Base-by-base conservation (phyloP, 2,797 vertebrate species). In the Trachops cirrhosus region DNA sequence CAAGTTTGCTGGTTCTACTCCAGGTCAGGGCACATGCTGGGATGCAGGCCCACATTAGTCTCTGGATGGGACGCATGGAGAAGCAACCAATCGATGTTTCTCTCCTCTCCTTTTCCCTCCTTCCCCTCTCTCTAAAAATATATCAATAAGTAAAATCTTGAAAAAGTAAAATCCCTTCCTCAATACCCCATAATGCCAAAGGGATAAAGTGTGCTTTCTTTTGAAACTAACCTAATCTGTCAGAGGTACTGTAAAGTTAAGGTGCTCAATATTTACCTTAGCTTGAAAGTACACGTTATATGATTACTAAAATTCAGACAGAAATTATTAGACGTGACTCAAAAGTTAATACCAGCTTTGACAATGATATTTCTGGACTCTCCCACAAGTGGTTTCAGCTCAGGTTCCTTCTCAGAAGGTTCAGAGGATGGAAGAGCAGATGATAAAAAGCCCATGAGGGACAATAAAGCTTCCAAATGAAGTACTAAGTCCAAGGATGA, bases 401-500 rank as follows among this genome's bases (percentile, higher is more conserved):
- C 98, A 84, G 91, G 86, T 6, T 98, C 98, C 96, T 96, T 99
- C 50, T 99, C 98, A 39, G 98, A 52, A 24, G 96, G 37, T 7
- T 96, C 98, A 77, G 97, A 93, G 0, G 98, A 98, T 14, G 99
- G 98, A 97, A 99, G 39, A 21, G 98, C 97, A 16, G 96, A 97
- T 0, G 99, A 99, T 85, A 99, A 96, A 97, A 99, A 99, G 98
- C 99, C 98, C 94, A 99, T 98, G 73, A 99, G 95, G 4, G 99
- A 99, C 91, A 99, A 99, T 88, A 99, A 98, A 94, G 99, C 99
- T 97, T 99, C 99, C 1, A 99, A 99, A 98, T 99, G 99, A 44
- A 99, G 99, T 32, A 99, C 97, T 77, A 99, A 73, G 96, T 99
- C 99, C 57, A 99, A 98, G 46, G 99, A 99, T 4, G 99, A 99